Conservation (phyloP, 2,797 vertebrate genomes). For the Ambastaia sidthimunki region DNA sequence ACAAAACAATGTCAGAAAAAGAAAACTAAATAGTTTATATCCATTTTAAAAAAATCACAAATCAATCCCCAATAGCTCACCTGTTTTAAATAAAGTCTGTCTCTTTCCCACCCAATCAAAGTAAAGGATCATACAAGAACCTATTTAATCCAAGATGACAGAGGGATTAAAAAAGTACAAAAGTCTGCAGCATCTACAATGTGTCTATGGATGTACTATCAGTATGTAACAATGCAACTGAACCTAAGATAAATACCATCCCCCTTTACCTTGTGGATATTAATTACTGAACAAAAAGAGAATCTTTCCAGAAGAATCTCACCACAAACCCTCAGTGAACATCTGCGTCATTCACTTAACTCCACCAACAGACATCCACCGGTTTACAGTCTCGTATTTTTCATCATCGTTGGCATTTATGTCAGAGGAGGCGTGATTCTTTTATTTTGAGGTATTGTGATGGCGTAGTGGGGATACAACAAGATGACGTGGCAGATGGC, state of each 20-base stretch:
- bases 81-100: no score
- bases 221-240: not conserved
- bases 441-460: slow-evolving; percentile 46
- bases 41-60: no score
- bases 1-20: not conserved
- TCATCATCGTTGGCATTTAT: slow-evolving; percentile 14
- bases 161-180: no score
- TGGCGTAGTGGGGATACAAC: slow-evolving; percentile 44
- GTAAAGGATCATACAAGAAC: no score
- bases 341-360: not conserved
- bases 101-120: no score
- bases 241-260: not conserved
- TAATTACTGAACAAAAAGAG: slow-evolving; percentile 24
- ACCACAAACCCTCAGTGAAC: not conserved
- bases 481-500: slow-evolving; percentile 58
- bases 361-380: not conserved
- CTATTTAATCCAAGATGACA: not conserved
- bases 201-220: not conserved
- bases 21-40: no score
- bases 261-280: slow-evolving; percentile 13
- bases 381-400: slow-evolving; percentile 13
- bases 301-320: not conserved
- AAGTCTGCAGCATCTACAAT: no score
- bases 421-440: slow-evolving; percentile 7
- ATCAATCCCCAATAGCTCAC: no score